Conservation (phyloP, 1,140 invertebrate genomes). For the Saccostrea glomerata region DNA sequence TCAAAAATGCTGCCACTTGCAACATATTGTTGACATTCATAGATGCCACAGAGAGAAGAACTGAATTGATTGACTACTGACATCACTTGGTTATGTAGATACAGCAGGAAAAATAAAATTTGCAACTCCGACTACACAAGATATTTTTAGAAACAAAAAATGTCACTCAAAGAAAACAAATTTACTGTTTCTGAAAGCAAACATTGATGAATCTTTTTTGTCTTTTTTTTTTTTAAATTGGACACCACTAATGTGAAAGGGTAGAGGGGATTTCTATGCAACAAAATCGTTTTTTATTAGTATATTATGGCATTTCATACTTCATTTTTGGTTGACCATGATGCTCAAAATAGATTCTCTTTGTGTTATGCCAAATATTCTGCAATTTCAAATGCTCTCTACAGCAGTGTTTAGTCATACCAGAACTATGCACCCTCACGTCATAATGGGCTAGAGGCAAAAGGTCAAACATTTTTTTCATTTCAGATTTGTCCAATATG, state of each 20-base stretch:
- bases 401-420: slow-evolving; percentile 25
- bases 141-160: slow-evolving; percentile 38
- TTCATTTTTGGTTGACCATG: slow-evolving; percentile 26
- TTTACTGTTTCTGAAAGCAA: slow-evolving; percentile 42
- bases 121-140: slow-evolving; percentile 72
- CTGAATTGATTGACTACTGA: slow-evolving; percentile 57
- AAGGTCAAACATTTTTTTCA: slow-evolving; percentile 9
- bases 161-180: slow-evolving; percentile 21
- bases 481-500: slow-evolving; percentile 10
- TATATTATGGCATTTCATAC: slow-evolving; percentile 32
- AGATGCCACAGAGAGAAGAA: slow-evolving; percentile 55
- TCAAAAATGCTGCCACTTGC: slow-evolving; percentile 60
- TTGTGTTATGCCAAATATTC: slow-evolving; percentile 33
- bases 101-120: slow-evolving; percentile 82
- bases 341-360: slow-evolving; percentile 34
- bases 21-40: slow-evolving; percentile 57
- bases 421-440: slow-evolving; percentile 20
- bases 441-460: slow-evolving; percentile 37
- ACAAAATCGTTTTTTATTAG: slow-evolving; percentile 35
- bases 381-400: slow-evolving; percentile 33
- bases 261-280: slow-evolving; percentile 22
- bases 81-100: slow-evolving; percentile 75
- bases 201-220: slow-evolving; percentile 5
- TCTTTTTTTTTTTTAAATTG: neutral
- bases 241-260: slow-evolving; percentile 37